Evolutionary conservation across 2,113 vertebrate species (phyloP).

Genomic region (Odontophorus gujanensis): DNA sequence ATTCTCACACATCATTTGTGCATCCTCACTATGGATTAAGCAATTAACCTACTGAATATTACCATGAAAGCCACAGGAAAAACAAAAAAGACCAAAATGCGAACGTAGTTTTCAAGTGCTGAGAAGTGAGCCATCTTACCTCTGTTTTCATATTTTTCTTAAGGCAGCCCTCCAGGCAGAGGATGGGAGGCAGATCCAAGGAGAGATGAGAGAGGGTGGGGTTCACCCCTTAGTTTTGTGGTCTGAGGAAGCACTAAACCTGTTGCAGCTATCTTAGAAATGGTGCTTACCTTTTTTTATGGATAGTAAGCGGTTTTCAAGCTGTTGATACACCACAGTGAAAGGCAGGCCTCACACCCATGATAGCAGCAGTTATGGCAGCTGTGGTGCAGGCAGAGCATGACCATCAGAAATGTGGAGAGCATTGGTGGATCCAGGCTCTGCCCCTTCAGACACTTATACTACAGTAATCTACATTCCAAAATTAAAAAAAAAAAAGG

Average conservation of each 20-base stretch:
- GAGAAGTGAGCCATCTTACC: fast-evolving
- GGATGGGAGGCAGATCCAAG: too few relatives aligned
- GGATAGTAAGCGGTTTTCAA: fast-evolving
- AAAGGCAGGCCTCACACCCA: neutral
- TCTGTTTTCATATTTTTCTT: neutral
- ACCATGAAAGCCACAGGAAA: neutral
- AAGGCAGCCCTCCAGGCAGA: fast-evolving
- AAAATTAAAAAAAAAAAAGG: neutral
- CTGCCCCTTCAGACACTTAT: neutral
- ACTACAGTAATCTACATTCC: neutral
- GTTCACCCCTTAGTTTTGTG: neutral
- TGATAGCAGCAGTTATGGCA: neutral
- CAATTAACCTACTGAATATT: neutral
- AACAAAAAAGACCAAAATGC: neutral
- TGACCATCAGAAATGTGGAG: neutral
- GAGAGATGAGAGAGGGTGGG: fast-evolving
- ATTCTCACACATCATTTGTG: neutral
- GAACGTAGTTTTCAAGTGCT: fast-evolving
- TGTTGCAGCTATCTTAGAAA: fast-evolving
- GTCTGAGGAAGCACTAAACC: too few relatives aligned
- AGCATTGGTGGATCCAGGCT: neutral
- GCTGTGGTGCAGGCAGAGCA: too few relatives aligned
- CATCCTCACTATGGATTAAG: fast-evolving
- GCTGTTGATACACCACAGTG: neutral
- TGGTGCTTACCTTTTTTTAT: too few relatives aligned